Base-by-base conservation (phyloP, 2,113 vertebrate genomes). In the Pseudorectes ferrugineus region DNA sequence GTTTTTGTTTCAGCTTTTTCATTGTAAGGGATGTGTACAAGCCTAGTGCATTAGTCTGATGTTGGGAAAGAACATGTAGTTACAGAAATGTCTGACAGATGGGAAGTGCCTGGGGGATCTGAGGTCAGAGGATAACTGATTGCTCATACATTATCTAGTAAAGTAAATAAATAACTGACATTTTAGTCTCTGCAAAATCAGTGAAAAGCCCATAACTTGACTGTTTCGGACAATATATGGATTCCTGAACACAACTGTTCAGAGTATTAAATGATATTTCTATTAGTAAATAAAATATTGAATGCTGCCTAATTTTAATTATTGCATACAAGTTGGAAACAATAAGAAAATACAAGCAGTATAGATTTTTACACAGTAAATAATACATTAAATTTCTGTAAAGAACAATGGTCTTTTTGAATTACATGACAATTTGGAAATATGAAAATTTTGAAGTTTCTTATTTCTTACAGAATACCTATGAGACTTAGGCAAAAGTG, bases 31-130 rank as follows among this genome's bases (percentile, higher is more conserved):
- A 51, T 85, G 21, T 40, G 59, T 91, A 28, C 59, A 75, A 85
- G 45, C 40, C 52, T 28, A 8, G 52, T 49, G 49, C 51, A 43
- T 93, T 94, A 92, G 85, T 46, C 45, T 2, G 2, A 80, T 36
- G 31, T 38, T 75, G 52, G 58, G 66, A 80, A 80, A 48, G 48
- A 57, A 91, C 86, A 80, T 62, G 88, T 84, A 95, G 77, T 46
- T 94, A 94, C 95, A 95, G 85, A 91, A 86, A 91, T 40, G 40
- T 85, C 92, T 95, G 95, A 89, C 95, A 96, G 90, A 86, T 91
- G 96, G 90, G 52, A 95, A 94, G 75, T 48, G 72, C 95, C 79
- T 0, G 0, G 46, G 86, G 94, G 86, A 93, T 82, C 61, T 62
- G 82, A 88, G 95, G 94, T 95, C 77, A 95, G 86, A 95, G 94